Evolutionary conservation across 1,140 invertebrate species (phyloP).

Genomic region (Trypoxylus dichotomus): DNA sequence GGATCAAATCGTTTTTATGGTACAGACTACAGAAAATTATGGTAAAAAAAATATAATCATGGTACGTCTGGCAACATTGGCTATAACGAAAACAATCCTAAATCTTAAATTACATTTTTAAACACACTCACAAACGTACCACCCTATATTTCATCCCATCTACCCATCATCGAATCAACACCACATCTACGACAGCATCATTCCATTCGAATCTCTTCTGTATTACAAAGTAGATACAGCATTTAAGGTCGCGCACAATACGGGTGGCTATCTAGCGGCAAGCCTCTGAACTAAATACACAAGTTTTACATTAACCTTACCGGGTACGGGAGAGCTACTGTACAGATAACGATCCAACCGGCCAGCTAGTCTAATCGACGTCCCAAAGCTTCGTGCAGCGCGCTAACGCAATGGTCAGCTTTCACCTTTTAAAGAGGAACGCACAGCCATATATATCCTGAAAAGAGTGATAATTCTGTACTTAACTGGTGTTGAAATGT

Average conservation of each 20-base stretch:
- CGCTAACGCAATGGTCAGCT: not conserved
- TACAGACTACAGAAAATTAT: no score
- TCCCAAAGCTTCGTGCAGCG: not conserved
- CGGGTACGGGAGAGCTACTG: not conserved
- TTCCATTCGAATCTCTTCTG: no score
- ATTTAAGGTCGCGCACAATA: not conserved
- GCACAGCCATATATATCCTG: not conserved
- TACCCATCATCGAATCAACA: no score
- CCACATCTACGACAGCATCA: no score
- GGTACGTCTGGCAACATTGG: no score
- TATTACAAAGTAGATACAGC: no score
- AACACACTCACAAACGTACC: no score
- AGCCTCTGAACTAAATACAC: conserved; percentile 13
- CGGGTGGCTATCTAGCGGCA: conserved; percentile 18
- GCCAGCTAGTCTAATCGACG: not conserved
- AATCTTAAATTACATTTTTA: no score
- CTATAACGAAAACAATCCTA: no score
- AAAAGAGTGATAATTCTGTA: not conserved
- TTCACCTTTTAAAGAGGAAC: not conserved
- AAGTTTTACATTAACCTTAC: conserved; percentile 13
- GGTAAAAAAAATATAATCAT: no score
- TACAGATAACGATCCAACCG: conserved; percentile 9
- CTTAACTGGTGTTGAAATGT: conserved; percentile 23
- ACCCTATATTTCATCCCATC: no score
- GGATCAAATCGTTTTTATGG: no score